Evolutionary conservation across 2,888 invertebrate genomes (phyloP), one percentile per base, ranked within the genome.

Genomic region (Patella pellucida): DNA sequence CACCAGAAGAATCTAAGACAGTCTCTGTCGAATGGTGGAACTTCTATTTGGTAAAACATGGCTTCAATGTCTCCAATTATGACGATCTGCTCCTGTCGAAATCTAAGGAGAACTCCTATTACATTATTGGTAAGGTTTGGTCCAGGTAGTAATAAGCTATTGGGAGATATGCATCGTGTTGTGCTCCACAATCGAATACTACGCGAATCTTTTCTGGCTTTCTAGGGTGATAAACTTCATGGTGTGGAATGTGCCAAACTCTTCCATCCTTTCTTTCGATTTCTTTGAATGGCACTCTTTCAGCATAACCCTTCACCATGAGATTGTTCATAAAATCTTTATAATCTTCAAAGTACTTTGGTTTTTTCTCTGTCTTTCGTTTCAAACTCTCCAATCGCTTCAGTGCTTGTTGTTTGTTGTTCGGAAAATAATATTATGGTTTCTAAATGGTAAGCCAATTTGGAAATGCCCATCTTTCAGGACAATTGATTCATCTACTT

Each of bases 41-140:
- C 81, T 14, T 27, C 52, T 4, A 81, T 77, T 54, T 80, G 79
- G 72, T 74, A 73, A 31, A 78, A 77, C 77, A 79, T 80, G 68
- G 67, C 71, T 16, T 82, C 78, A 79, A n/a, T 79, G 69, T 81
- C 80, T 1, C 76, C 80, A 69, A 77, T 81, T 1, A 83, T 27
- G 41, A 78, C 81, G n/a, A 81, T 69, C 16, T 72, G 69, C 50
- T 81, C 77, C 68, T 81, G 70, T 52, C 83, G 23, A 70, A 83
- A 83, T 23, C 80, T 72, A 2, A 77, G 52, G 19, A 83, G 69
- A 15, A 78, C n/a, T n/a, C n/a, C 81, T 12, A 82, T 19, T 23
- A 83, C 71, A 50, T 69, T 81, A 51, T 83, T 83, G n/a, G 74
- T 79, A 12, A 82, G 75, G 68, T 83, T 81, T 14, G 82, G 81